These are phyloP conservation scores for Thumatha senex DNA, from an alignment of 2,888 invertebrate genomes.

Conservation along the genomic window DNA sequence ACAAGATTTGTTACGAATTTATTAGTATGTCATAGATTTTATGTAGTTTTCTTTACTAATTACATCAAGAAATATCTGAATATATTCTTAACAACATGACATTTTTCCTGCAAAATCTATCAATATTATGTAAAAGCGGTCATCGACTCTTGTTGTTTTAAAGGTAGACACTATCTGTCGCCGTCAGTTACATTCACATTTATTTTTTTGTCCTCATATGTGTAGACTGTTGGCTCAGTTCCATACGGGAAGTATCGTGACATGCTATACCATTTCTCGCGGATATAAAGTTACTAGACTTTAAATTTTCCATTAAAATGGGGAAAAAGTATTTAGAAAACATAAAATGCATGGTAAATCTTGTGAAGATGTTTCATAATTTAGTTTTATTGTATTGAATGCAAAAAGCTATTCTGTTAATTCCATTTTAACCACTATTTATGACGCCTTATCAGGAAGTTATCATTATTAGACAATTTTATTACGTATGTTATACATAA, in stretches of 20 bases:
- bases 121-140: conserved; percentile 10
- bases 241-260: conserved; percentile 36
- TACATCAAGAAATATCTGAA: too few relatives aligned
- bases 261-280: conserved; percentile 30
- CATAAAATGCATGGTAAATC: too few relatives aligned
- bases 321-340: not conserved
- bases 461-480: too few relatives aligned
- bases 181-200: conserved; percentile 23
- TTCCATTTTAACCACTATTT: too few relatives aligned
- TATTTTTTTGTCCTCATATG: conserved; percentile 32
- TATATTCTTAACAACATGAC: not conserved
- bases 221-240: conserved; percentile 36
- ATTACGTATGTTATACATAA: too few relatives aligned
- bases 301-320: conserved; percentile 9
- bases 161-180: conserved; percentile 28
- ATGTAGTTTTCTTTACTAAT: too few relatives aligned
- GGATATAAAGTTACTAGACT: conserved; percentile 15
- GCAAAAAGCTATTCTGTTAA: too few relatives aligned
- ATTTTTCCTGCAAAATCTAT: not conserved
- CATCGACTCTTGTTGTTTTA: conserved; percentile 21
- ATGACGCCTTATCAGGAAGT: too few relatives aligned
- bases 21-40: not conserved
- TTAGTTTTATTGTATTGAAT: too few relatives aligned
- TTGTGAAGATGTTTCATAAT: too few relatives aligned
- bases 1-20: too few relatives aligned